Evolutionary conservation across 2,888 invertebrate species (phyloP), one percentile per base, ranked within the genome.

Genomic region (Lagria hirta): DNA sequence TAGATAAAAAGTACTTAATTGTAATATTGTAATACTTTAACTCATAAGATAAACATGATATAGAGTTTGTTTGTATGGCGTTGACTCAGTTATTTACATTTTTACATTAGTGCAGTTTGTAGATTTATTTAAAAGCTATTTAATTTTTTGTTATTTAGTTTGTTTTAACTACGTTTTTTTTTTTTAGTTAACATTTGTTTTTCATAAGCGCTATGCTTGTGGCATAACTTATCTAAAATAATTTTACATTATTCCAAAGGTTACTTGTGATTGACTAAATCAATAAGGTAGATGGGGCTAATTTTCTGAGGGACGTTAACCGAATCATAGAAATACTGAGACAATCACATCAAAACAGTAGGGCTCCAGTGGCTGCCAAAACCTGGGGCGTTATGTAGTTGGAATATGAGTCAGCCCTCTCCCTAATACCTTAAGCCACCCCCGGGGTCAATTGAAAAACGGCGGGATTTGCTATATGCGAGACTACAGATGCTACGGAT

Each of bases 261-360:
- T n/a, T n/a, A n/a, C n/a, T n/a, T n/a, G n/a, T n/a, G 20, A 37
- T 37, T 28, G 42, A 33, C 29, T 52, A 51, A 55, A 55, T 52
- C 55, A 55, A 55, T 55, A 51, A 50, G 35, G 49, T 40, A 43
- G 44, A 55, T 53, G 40, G 42, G 37, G 50, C 55, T 55, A 55
- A 55, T 55, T 55, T 48, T 46, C 20, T 21, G 22, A 38, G 53
- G 51, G 52, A 43, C 40, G 42, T 42, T 55, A 56, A 55, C 56
- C 49, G 56, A 55, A 60, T 60, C 58, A 56, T 48, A 57, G 54
- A 58, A 60, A 60, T 53, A 58, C 56, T 49, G 55, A 52, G 55
- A 59, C 58, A 60, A 60, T 60, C 58, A 57, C 58, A 57, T 60
- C 57, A 59, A 54, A 59, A 54, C 60, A 55, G 57, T 53, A 48